Evolutionary conservation across 2,797 vertebrate species (phyloP).

Genomic region (Xyrichtys novacula): DNA sequence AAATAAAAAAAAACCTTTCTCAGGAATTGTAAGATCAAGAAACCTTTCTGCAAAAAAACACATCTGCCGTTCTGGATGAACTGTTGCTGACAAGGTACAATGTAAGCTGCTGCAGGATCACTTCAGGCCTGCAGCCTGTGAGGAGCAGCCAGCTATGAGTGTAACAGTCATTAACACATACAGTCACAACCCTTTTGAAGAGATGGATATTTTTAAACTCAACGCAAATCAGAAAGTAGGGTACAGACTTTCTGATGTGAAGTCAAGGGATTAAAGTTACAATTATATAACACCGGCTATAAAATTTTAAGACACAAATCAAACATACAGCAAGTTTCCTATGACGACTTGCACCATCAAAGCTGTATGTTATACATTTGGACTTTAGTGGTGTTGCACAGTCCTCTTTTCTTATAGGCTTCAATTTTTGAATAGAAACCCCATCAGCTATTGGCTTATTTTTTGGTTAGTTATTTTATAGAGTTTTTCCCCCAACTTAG

Average conservation of each 20-base stretch:
- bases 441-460: too few species aligned
- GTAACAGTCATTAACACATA: slow-evolving; percentile 39
- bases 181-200: slow-evolving; percentile 25
- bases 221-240: neutral
- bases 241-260: slow-evolving; percentile 9
- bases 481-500: too few species aligned
- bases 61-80: slow-evolving; percentile 65
- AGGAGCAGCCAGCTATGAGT: slow-evolving; percentile 45
- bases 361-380: slow-evolving; percentile 16
- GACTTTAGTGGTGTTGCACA: slow-evolving; percentile 1
- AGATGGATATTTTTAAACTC: slow-evolving; percentile 26
- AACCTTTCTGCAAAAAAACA: slow-evolving; percentile 45
- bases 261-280: neutral
- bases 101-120: slow-evolving; percentile 60
- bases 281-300: slow-evolving; percentile 1
- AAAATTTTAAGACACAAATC: neutral
- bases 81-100: slow-evolving; percentile 66
- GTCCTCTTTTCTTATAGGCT: slow-evolving; percentile 19
- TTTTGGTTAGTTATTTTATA: too few species aligned
- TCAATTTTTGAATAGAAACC: slow-evolving; percentile 31
- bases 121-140: slow-evolving; percentile 42
- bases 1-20: slow-evolving; percentile 36
- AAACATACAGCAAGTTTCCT: neutral
- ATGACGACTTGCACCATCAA: neutral
- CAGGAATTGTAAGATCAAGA: slow-evolving; percentile 39